Percentiles rank a stretch among this genome's conserved stretches.
Conservation (phyloP, 92 coral and sea anemone genomes). For the Chrysogorgia sp. region DNA sequence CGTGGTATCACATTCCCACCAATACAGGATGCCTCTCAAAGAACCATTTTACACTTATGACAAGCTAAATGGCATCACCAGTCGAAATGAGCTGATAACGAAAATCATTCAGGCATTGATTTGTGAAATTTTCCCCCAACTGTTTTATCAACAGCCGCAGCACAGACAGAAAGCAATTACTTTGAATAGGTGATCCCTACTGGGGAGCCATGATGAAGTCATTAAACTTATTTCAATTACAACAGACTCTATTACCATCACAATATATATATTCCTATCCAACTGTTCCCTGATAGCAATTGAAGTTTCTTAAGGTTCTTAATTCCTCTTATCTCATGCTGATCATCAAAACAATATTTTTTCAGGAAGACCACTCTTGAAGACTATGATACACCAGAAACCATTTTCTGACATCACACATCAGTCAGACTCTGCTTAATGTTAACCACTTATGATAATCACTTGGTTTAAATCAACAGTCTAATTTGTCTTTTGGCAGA, state of each 20-base stretch:
- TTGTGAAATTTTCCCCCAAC: not conserved
- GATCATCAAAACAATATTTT: not conserved
- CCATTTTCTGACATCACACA: not conserved
- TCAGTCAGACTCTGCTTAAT: not conserved
- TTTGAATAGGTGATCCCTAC: constrained; percentile 2
- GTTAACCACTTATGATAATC: not conserved
- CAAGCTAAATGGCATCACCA: not conserved
- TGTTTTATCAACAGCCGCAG: not conserved
- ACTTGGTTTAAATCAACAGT: not conserved
- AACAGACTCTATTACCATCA: constrained; percentile 20
- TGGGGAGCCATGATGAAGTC: constrained; percentile 28
- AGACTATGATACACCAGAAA: not conserved
- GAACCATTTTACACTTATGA: not conserved
- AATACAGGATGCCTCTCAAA: not conserved
- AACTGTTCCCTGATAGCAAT: constrained; percentile 1
- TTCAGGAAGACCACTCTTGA: not conserved
- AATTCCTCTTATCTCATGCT: not conserved
- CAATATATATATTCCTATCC: not conserved
- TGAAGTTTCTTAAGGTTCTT: not conserved
- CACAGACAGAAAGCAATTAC: not conserved
- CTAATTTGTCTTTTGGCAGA: not conserved
- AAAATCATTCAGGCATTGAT: not conserved
- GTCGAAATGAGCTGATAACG: not conserved
- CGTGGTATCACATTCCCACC: constrained; percentile 20
- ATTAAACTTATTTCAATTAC: constrained; percentile 32